A percentile compares a stretch with the other conserved stretches of the same genome.
Conservation (phyloP, 2,797 vertebrate species). For the Hypotaenidia philippensis region DNA sequence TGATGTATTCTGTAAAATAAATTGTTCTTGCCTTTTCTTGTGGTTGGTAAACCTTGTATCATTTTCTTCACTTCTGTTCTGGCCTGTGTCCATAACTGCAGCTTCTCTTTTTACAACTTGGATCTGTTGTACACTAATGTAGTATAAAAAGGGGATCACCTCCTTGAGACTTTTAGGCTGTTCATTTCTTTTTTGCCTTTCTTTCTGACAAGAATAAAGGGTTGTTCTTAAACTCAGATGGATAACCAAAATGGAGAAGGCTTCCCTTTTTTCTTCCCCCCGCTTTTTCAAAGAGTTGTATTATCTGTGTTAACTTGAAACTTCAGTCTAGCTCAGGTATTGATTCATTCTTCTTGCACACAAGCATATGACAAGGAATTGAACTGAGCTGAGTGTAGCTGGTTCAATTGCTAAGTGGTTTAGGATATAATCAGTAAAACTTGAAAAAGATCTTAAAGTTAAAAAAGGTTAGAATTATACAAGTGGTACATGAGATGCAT, state of each 20-base stretch:
- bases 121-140: accelerated
- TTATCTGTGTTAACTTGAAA: neutral
- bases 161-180: neutral
- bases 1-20: neutral
- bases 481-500: neutral
- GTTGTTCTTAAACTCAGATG: neutral
- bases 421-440: neutral
- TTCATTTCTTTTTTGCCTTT: neutral
- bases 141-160: neutral
- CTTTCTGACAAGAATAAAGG: neutral
- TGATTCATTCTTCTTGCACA: neutral
- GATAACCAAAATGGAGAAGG: neutral
- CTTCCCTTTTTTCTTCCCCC: neutral
- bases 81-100: neutral
- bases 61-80: neutral
- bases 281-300: neutral
- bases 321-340: neutral
- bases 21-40: neutral
- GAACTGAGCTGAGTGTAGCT: neutral
- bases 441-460: neutral
- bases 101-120: neutral
- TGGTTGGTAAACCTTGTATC: neutral
- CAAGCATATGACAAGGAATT: neutral
- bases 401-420: neutral
- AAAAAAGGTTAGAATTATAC: neutral